Evolutionary conservation across 2,113 vertebrate species (phyloP).

Genomic region (Melanerpes aurifrons): DNA sequence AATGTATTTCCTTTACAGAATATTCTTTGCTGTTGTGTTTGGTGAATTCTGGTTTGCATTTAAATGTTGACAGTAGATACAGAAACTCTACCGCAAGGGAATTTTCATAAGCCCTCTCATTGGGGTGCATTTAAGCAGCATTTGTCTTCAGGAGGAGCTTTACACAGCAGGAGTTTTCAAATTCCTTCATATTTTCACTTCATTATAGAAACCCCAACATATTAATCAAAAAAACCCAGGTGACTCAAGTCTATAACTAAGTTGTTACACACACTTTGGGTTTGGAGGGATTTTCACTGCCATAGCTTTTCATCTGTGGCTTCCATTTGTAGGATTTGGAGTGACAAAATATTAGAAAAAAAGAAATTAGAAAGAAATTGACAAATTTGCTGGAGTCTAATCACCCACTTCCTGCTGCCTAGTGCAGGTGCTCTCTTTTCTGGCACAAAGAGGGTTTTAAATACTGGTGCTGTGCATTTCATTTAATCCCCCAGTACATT

Average conservation of each 20-base stretch:
- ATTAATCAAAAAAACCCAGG: neutral
- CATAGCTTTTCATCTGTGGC: neutral
- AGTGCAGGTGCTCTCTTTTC: slow-evolving; percentile 59
- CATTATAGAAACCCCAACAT: neutral
- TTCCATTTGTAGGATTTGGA: slow-evolving; percentile 2
- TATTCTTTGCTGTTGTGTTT: neutral
- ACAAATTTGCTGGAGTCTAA: slow-evolving; percentile 23
- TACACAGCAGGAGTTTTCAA: neutral
- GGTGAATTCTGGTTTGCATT: neutral
- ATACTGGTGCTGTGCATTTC: neutral
- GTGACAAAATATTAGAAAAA: neutral
- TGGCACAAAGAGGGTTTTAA: slow-evolving; percentile 5
- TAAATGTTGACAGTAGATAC: neutral
- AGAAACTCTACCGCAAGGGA: neutral
- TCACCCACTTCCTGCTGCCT: slow-evolving; percentile 16
- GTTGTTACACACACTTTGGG: neutral
- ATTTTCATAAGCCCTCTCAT: neutral
- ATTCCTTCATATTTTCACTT: slow-evolving; percentile 32
- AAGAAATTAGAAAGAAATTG: neutral
- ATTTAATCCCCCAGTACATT: slow-evolving; percentile 2
- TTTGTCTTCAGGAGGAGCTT: slow-evolving; percentile 12
- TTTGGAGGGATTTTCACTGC: neutral
- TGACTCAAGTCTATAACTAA: neutral
- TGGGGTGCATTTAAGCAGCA: neutral
- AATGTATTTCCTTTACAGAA: neutral